Conservation (phyloP, 2,888 invertebrate genomes). For the Euproctis similis region DNA sequence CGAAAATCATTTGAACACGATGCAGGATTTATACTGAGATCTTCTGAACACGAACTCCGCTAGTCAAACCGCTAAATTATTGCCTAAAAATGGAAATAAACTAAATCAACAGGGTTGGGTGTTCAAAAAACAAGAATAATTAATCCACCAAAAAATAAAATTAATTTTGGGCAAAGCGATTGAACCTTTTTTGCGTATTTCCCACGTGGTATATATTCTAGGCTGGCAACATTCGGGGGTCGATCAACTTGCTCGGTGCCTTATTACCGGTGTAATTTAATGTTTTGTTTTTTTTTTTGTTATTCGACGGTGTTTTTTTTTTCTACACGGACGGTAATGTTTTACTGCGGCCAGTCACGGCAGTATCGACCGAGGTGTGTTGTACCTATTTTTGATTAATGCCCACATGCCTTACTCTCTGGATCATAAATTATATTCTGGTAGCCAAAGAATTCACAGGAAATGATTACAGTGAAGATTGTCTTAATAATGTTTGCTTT, state of each 20-base stretch:
- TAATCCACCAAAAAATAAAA: conserved; percentile 29
- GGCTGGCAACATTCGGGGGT: conserved; percentile 34
- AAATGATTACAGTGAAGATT: conserved; percentile 8
- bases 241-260: conserved; percentile 60
- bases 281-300: conserved; percentile 61
- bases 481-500: conserved; percentile 3
- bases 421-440: conserved; percentile 11
- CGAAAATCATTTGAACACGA: too few species aligned
- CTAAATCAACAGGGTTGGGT: conserved; percentile 18
- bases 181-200: conserved; percentile 51
- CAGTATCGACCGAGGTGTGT: conserved; percentile 58
- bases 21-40: too few species aligned
- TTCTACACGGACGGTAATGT: conserved; percentile 48
- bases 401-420: conserved; percentile 18
- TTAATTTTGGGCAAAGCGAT: conserved; percentile 23
- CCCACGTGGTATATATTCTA: conserved; percentile 67
- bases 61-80: too few species aligned
- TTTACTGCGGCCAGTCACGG: conserved; percentile 67
- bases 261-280: conserved; percentile 71
- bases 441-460: conserved; percentile 11
- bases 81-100: conserved; percentile 20
- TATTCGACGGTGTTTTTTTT: conserved; percentile 49
- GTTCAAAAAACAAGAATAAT: conserved; percentile 23
- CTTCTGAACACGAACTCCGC: too few species aligned
- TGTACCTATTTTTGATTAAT: conserved; percentile 41